Conservation (phyloP, 2,888 invertebrate species). For the Latrodectus elegans region DNA sequence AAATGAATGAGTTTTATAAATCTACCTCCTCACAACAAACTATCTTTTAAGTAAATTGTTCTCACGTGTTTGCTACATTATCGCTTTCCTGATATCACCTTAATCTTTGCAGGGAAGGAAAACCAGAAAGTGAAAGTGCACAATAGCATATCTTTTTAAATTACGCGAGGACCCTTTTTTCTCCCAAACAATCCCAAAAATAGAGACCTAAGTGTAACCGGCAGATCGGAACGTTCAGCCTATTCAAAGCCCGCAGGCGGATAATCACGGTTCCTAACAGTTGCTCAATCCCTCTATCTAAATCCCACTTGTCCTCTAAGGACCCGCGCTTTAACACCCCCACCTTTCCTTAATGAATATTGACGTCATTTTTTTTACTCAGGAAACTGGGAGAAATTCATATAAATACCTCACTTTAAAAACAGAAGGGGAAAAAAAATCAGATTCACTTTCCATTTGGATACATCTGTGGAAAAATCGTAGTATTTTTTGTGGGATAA, state of each 20-base stretch:
- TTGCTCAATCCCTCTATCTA: background rate
- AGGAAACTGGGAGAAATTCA: background rate
- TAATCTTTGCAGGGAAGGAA: background rate
- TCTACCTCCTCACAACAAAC: too few relatives aligned
- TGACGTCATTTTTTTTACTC: conserved; percentile 7
- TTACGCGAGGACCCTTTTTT: background rate
- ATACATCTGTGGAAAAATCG: conserved; percentile 19
- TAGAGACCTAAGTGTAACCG: background rate
- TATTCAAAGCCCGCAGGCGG: conserved; percentile 23
- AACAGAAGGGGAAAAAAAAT: conserved; percentile 13
- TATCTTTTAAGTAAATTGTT: too few relatives aligned
- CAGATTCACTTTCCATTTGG: conserved; percentile 37
- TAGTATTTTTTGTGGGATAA: conserved; percentile 27
- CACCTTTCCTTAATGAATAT: conserved; percentile 25
- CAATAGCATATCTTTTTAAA: background rate
- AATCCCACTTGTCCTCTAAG: conserved; percentile 1
- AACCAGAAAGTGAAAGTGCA: background rate
- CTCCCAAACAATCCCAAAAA: background rate
- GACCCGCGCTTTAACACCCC: conserved; percentile 11
- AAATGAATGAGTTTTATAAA: too few relatives aligned
- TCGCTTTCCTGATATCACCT: background rate
- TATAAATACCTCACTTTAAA: conserved; percentile 56
- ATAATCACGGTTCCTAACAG: conserved; percentile 15
- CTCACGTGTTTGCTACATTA: too few relatives aligned
- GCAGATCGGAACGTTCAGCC: conserved; percentile 37